phyloP scores from a whole-genome alignment of 23 tunicate species.

The Ciona savignyi region DNA sequence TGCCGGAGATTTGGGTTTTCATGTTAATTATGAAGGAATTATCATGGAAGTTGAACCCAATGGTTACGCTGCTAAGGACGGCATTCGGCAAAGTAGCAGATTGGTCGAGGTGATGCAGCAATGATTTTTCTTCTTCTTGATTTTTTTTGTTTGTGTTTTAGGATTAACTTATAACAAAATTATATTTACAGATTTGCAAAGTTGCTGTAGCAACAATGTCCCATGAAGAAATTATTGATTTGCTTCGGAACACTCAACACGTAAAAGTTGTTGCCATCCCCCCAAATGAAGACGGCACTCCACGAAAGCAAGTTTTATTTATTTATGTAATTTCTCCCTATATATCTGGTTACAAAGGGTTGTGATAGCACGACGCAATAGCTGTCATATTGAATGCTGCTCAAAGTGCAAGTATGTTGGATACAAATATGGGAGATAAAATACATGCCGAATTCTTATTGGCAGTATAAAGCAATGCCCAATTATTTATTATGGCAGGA shows the following conservation, averaged over 20 bases:
- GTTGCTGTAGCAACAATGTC: slow-evolving; percentile 73
- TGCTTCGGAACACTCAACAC: slow-evolving; percentile 45
- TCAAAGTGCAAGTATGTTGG: too few relatives aligned
- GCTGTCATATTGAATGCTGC: too few relatives aligned
- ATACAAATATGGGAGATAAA: too few relatives aligned
- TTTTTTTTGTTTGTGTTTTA: background rate
- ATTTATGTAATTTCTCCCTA: too few relatives aligned
- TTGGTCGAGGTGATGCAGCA: slow-evolving; percentile 62
- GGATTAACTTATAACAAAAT: background rate
- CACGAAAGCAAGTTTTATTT: slow-evolving; percentile 78
- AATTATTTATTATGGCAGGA: too few relatives aligned
- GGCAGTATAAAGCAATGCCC: too few relatives aligned
- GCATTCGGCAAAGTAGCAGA: slow-evolving; percentile 68
- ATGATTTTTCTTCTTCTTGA: background rate
- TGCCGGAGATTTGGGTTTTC: slow-evolving; percentile 65
- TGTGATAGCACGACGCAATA: too few relatives aligned
- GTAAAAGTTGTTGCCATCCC: slow-evolving; percentile 58
- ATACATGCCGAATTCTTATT: too few relatives aligned
- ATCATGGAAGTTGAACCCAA: slow-evolving; percentile 68
- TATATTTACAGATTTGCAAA: slow-evolving; percentile 52
- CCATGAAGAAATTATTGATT: slow-evolving; percentile 65
- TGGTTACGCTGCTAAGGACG: slow-evolving; percentile 47
- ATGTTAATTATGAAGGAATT: slow-evolving; percentile 89
- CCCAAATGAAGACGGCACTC: slow-evolving; percentile 91
- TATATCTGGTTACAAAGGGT: too few relatives aligned